A percentile compares a stretch with the other conserved stretches of the same genome.
Evolutionary conservation across 2,113 vertebrate species (phyloP).

Genomic region (Neogale vison): DNA sequence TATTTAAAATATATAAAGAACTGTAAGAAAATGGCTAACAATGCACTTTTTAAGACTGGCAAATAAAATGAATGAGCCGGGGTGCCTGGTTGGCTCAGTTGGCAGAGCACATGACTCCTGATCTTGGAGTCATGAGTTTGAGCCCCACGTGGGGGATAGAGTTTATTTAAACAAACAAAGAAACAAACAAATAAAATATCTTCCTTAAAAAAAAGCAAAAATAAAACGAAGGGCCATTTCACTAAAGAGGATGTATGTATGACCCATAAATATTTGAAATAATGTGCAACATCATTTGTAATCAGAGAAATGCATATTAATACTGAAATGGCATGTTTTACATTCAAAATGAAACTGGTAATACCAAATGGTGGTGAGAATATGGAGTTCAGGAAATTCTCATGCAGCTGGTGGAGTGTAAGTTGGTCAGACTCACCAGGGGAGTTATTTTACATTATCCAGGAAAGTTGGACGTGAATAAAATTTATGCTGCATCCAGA

Average conservation of each 20-base stretch:
- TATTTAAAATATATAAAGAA: not conserved
- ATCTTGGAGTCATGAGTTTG: not conserved
- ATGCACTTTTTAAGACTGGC: not conserved
- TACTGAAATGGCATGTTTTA: not conserved
- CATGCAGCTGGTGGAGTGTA: not conserved
- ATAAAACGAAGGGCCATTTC: not conserved
- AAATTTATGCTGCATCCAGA: not conserved
- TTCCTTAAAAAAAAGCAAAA: not conserved
- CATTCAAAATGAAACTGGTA: not conserved
- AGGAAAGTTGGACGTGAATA: not conserved
- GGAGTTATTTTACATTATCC: not conserved
- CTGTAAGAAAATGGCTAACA: not conserved
- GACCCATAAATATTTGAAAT: not conserved
- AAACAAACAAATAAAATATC: not conserved
- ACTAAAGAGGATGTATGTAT: not conserved
- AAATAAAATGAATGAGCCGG: not conserved
- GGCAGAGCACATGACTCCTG: not conserved
- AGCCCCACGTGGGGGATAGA: not conserved
- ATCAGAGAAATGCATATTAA: slow-evolving; percentile 24
- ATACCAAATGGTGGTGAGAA: not conserved
- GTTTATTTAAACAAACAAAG: not conserved
- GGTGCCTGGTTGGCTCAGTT: not conserved
- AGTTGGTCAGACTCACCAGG: not conserved
- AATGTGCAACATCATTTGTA: not conserved
- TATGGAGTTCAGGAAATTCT: not conserved